These are phyloP conservation scores for Drosophila ustulata DNA, from an alignment of 2,888 invertebrate species.

Conservation along the genomic window DNA sequence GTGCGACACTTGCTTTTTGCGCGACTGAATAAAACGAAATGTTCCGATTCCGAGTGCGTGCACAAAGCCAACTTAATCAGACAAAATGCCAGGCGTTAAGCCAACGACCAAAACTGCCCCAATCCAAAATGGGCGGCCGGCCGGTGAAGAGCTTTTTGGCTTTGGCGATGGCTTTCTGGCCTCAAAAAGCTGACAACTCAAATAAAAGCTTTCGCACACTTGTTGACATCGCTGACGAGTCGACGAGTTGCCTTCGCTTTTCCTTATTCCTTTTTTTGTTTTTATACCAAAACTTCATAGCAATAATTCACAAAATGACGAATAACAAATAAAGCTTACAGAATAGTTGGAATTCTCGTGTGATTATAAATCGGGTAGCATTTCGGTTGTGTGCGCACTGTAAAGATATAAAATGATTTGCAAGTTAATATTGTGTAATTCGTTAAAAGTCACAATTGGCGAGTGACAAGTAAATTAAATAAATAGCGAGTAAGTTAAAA, in stretches of 20 bases:
- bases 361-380: not conserved
- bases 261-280: not conserved
- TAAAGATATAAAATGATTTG: not conserved
- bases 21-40: conserved; percentile 37
- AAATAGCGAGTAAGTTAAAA: no score
- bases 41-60: conserved; percentile 7
- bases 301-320: no score
- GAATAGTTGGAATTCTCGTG: not conserved
- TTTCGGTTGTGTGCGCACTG: conserved; percentile 1
- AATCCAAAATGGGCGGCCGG: conserved; percentile 6
- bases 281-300: not conserved
- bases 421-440: no score
- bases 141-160: conserved; percentile 34
- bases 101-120: conserved; percentile 29
- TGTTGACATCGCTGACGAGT: conserved; percentile 32
- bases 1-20: conserved; percentile 26
- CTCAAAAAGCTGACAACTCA: conserved; percentile 30
- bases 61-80: conserved; percentile 47
- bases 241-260: not conserved
- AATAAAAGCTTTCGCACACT: conserved; percentile 28
- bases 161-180: not conserved
- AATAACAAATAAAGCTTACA: not conserved
- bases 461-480: no score
- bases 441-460: no score
- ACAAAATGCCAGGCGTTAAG: conserved; percentile 40